Conservation (phyloP, 2,888 invertebrate genomes). For the Cordilura impudica region DNA sequence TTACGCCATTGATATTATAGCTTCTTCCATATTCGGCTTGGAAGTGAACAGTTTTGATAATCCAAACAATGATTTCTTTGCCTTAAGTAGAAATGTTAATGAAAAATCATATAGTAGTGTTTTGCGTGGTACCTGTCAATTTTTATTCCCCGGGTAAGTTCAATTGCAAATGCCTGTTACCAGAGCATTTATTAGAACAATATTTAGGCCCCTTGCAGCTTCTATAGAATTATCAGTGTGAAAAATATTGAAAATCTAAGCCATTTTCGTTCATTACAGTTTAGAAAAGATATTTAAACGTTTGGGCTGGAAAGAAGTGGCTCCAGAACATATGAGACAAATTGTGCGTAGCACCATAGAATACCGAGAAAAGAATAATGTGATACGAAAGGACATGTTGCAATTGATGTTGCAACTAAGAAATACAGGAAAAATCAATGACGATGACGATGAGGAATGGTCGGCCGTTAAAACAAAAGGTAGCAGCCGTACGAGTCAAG, state of each 20-base stretch:
- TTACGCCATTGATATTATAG: conserved; percentile 78
- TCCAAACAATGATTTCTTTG: conserved; percentile 73
- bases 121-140: conserved; percentile 67
- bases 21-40: conserved; percentile 78
- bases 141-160: conserved; percentile 64
- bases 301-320: conserved; percentile 67
- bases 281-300: conserved; percentile 71
- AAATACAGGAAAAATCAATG: conserved; percentile 75
- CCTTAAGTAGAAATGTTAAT: conserved; percentile 65
- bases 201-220: neutral
- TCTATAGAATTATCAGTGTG: neutral
- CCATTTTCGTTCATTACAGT: conserved; percentile 59
- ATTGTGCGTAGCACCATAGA: conserved; percentile 77
- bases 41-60: conserved; percentile 77
- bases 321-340: conserved; percentile 74
- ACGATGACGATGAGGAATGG: conserved; percentile 72
- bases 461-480: conserved; percentile 66
- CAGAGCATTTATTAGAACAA: neutral
- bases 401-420: conserved; percentile 78
- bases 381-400: conserved; percentile 78
- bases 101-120: conserved; percentile 63
- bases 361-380: conserved; percentile 75
- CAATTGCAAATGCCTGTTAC: too few species aligned
- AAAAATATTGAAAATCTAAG: neutral
- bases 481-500: conserved; percentile 25